Base-by-base conservation (phyloP, 2,888 invertebrate species). In the Branchipolynoe longqiensis region DNA sequence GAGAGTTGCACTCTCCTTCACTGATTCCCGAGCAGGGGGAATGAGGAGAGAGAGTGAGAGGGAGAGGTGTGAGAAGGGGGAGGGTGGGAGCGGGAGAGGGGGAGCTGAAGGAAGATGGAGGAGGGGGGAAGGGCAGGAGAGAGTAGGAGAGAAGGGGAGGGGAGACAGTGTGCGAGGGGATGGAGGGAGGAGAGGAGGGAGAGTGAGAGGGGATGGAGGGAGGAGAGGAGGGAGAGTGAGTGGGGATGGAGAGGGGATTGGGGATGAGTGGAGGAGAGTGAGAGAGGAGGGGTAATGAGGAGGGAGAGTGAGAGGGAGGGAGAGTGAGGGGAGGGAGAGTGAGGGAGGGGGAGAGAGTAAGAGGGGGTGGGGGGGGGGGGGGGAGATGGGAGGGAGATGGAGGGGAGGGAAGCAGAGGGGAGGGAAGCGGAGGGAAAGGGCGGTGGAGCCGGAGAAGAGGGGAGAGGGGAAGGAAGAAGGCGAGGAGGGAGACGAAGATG, bases 241-340 rank as follows among this genome's bases (percentile, higher is more conserved):
- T 25, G 62, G 62, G 62, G 6, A 31, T 25, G 62, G 62, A 31
- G 3, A 62, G 31, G 14, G 25, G 31, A 31, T 12, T 31, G 62
- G 62, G 48, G 62, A 25, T 18, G n/a, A 25, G 58, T 18, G 58
- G 14, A 6, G 25, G n/a, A n/a, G 58, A 25, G 14, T 4, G n/a
- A 25, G 4, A 25, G 58, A 31, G 62, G 62, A 25, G 62, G 62
- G 62, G 62, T 62, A 25, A 62, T n/a, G n/a, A n/a, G n/a, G n/a
- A n/a, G n/a, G n/a, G n/a, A n/a, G n/a, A n/a, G n/a, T n/a, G n/a
- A n/a, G n/a, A n/a, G n/a, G n/a, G 31, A 28, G 18, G 25, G 18
- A 64, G 25, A 18, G 36, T 25, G 36, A 36, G 3, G 25, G 36
- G 64, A 28, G 36, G 2, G 4, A 18, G 14, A 28, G 64, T 64